Evolutionary conservation across 2,113 vertebrate genomes (phyloP).

Genomic region (Coturnix japonica): DNA sequence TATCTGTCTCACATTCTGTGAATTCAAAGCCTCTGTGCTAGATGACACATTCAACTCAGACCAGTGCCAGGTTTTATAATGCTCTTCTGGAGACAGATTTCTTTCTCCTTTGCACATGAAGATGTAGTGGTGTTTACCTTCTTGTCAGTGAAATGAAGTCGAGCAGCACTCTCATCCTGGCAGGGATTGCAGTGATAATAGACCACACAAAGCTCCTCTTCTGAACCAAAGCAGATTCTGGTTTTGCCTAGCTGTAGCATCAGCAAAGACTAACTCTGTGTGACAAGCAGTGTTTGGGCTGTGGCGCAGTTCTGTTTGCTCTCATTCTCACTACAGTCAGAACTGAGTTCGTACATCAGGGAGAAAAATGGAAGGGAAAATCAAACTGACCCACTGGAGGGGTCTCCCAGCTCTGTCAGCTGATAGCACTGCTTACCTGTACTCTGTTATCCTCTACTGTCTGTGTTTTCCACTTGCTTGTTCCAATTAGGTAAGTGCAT

Average conservation of each 20-base stretch:
- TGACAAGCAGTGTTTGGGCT: background rate
- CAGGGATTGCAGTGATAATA: background rate
- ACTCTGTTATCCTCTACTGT: background rate
- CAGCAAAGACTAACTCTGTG: background rate
- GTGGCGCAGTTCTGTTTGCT: background rate
- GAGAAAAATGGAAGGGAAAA: background rate
- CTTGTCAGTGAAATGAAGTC: background rate
- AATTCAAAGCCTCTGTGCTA: background rate
- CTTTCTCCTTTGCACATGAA: background rate
- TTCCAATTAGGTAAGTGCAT: background rate
- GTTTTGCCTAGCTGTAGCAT: background rate
- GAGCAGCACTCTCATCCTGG: background rate
- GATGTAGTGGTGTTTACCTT: background rate
- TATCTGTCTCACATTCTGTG: background rate
- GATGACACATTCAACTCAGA: background rate
- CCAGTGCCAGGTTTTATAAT: background rate
- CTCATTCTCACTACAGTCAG: background rate
- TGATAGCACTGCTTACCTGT: background rate
- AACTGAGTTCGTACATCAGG: background rate
- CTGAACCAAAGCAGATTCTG: background rate
- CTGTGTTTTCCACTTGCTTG: background rate
- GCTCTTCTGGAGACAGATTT: background rate
- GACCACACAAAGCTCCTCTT: background rate
- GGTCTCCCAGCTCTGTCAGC: background rate
- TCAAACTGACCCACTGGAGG: background rate